Evolutionary conservation across 2,888 invertebrate species (phyloP).

Genomic region (Invenusta paracnida): DNA sequence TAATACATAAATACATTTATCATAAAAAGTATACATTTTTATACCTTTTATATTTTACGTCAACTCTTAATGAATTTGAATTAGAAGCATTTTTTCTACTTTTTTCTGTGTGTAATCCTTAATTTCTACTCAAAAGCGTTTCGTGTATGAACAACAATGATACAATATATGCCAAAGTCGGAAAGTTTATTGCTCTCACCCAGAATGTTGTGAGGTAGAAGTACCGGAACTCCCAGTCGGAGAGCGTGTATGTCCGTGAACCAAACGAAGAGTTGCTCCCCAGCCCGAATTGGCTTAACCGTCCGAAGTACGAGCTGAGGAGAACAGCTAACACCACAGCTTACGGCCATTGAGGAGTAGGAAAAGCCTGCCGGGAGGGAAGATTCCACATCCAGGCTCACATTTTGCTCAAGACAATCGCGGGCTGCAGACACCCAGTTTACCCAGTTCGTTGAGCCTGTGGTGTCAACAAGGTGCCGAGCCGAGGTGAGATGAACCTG

Average conservation of each 20-base stretch:
- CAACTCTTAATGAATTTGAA: too few relatives aligned
- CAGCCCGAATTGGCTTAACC: not conserved
- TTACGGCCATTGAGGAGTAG: too few relatives aligned
- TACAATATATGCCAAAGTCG: too few relatives aligned
- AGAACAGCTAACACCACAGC: not conserved
- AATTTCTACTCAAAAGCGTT: too few relatives aligned
- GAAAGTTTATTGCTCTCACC: too few relatives aligned
- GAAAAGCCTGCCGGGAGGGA: not conserved
- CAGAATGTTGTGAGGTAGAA: not conserved
- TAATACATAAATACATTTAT: too few relatives aligned
- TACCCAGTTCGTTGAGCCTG: not conserved
- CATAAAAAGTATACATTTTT: too few relatives aligned
- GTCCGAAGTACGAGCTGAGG: not conserved
- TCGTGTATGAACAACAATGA: too few relatives aligned
- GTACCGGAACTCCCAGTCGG: not conserved
- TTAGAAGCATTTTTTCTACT: too few relatives aligned
- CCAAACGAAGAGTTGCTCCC: not conserved
- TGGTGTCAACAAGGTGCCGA: not conserved
- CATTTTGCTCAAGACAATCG: not conserved
- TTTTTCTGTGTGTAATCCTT: too few relatives aligned
- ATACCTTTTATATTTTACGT: too few relatives aligned
- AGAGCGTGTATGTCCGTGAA: not conserved
- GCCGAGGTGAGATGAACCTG: not conserved
- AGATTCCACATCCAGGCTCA: not conserved
- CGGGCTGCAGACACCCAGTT: conserved; percentile 19